Conservation (phyloP, 2,797 vertebrate genomes). For the Schizopygopsis malacanthus region DNA sequence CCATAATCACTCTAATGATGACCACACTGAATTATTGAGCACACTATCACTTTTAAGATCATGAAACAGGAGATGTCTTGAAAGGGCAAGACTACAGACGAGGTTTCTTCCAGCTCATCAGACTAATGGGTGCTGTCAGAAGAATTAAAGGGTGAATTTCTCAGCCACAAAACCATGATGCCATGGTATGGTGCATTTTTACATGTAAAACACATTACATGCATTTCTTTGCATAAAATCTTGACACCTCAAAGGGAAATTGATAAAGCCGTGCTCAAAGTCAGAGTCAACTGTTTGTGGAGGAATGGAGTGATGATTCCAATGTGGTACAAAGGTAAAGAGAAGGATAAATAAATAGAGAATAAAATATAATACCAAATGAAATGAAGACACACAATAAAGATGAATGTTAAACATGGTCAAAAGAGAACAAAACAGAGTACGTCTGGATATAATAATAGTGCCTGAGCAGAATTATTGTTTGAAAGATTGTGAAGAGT, state of each 20-base stretch:
- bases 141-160: neutral
- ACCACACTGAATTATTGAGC: neutral
- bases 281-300: neutral
- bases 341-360: neutral
- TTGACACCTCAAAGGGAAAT: neutral
- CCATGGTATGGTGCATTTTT: neutral
- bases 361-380: neutral
- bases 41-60: neutral
- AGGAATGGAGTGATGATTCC: neutral
- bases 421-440: neutral
- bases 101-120: neutral
- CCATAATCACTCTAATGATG: neutral
- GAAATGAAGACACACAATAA: neutral
- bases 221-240: neutral
- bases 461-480: neutral
- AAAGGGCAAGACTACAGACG: neutral
- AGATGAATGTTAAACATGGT: neutral
- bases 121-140: neutral
- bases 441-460: neutral
- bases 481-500: neutral
- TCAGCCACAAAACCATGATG: neutral
- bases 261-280: neutral
- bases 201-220: neutral
- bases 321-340: neutral
- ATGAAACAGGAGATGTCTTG: neutral